These are phyloP conservation scores for Triops cancriformis DNA, from an alignment of 1,140 invertebrate genomes.

Conservation along the genomic window DNA sequence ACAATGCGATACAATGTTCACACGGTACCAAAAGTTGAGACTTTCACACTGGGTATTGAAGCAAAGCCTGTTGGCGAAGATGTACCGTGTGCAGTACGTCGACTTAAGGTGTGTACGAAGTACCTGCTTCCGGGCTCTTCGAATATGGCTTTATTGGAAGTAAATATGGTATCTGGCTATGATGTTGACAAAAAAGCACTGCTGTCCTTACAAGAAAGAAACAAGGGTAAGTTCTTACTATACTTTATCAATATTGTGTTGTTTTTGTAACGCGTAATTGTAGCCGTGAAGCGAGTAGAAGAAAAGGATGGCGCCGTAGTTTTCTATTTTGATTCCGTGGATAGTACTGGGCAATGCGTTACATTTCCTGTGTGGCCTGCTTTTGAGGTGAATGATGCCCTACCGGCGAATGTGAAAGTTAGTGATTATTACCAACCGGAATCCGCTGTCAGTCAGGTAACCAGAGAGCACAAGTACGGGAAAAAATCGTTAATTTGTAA, in stretches of 20 bases:
- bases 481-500: not conserved
- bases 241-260: not conserved
- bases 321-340: conserved; percentile 41
- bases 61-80: conserved; percentile 35
- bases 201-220: conserved; percentile 33
- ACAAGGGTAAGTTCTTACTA: not conserved
- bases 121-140: conserved; percentile 42
- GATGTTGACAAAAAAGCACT: conserved; percentile 46
- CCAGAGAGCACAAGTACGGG: not conserved
- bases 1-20: conserved; percentile 47
- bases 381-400: conserved; percentile 44
- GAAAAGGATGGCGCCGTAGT: conserved; percentile 38
- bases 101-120: conserved; percentile 38
- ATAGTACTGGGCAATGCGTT: conserved; percentile 40
- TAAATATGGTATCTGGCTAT: conserved; percentile 56
- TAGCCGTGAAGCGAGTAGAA: conserved; percentile 40
- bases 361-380: conserved; percentile 41
- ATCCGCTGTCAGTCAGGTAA: not conserved
- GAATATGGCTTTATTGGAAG: conserved; percentile 57
- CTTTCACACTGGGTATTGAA: conserved; percentile 39
- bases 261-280: not conserved
- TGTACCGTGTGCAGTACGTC: conserved; percentile 40
- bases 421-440: conserved; percentile 61
- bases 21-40: conserved; percentile 39
- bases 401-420: conserved; percentile 52